A percentile compares a stretch with the other conserved stretches of the same genome.
Evolutionary conservation across 2,113 vertebrate species (phyloP).

Genomic region (Paraplagusia blochii): DNA sequence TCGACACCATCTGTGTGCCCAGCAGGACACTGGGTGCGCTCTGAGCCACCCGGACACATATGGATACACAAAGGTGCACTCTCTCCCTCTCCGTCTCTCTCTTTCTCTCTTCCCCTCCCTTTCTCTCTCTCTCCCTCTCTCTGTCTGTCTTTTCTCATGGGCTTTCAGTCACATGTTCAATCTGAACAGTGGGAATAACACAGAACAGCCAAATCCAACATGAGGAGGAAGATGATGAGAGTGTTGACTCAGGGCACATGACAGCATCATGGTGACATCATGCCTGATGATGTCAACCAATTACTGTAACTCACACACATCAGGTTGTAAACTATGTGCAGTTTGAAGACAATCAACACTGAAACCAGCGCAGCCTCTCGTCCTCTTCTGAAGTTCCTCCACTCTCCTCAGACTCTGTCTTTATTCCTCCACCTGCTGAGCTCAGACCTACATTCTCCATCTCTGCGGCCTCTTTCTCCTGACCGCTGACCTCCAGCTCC

Average conservation of each 20-base stretch:
- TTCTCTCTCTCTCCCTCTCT: not conserved
- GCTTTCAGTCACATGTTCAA: constrained; percentile 12
- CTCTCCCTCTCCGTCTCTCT: constrained; percentile 29
- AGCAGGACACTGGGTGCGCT: constrained; percentile 66
- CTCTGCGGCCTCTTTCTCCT: constrained; percentile 20
- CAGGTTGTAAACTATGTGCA: too few species aligned
- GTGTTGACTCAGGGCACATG: constrained; percentile 43
- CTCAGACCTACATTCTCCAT: constrained; percentile 18
- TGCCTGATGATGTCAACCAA: constrained; percentile 26
- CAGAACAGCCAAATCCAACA: constrained; percentile 11
- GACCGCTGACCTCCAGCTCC: constrained; percentile 29
- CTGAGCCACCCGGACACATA: constrained; percentile 68
- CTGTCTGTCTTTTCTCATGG: not conserved
- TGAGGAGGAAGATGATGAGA: constrained; percentile 20
- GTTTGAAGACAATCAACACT: too few species aligned
- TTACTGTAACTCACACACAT: too few species aligned
- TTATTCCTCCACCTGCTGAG: constrained; percentile 8
- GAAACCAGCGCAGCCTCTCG: not conserved
- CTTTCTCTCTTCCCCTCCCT: constrained; percentile 40
- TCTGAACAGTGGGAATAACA: constrained; percentile 12
- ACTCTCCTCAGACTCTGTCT: not conserved
- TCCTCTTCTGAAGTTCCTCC: not conserved
- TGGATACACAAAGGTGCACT: constrained; percentile 69
- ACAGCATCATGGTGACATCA: constrained; percentile 14
- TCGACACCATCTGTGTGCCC: constrained; percentile 76